A percentile compares a stretch with the other conserved stretches of the same genome.
Evolutionary conservation across 2,888 invertebrate genomes (phyloP).

Genomic region (Cartodere bifasciata): DNA sequence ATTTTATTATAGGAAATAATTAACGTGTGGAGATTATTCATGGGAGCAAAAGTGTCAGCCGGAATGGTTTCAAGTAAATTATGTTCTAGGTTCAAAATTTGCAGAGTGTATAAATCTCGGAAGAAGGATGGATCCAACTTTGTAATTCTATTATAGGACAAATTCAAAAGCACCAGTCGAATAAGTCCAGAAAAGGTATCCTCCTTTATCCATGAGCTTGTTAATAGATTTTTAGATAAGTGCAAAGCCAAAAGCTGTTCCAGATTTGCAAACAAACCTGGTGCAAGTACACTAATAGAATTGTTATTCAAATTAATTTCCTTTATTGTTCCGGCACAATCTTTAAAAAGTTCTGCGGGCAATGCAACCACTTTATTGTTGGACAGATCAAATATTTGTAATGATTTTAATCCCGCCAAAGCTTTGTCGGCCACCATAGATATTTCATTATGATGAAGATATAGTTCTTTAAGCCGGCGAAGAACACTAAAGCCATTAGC

Average conservation of each 20-base stretch:
- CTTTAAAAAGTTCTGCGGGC: conserved; percentile 73
- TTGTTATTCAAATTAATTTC: conserved; percentile 87
- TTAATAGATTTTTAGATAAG: conserved; percentile 73
- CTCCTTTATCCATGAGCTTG: conserved; percentile 75
- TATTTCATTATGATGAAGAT: conserved; percentile 80
- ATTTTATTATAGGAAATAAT: conserved; percentile 78
- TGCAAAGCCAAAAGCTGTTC: conserved; percentile 71
- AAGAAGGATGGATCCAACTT: conserved; percentile 75
- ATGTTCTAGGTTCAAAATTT: conserved; percentile 73
- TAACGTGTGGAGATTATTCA: conserved; percentile 85
- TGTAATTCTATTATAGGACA: conserved; percentile 73
- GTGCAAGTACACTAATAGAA: conserved; percentile 74
- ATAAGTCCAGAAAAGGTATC: conserved; percentile 80
- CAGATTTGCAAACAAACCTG: conserved; percentile 74
- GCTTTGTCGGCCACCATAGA: conserved; percentile 79
- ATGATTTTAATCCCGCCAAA: conserved; percentile 62
- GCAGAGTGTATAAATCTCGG: conserved; percentile 72
- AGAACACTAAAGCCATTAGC: conserved; percentile 71
- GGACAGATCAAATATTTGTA: conserved; percentile 78
- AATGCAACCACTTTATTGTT: conserved; percentile 82
- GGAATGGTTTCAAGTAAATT: conserved; percentile 74
- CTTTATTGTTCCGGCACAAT: conserved; percentile 65
- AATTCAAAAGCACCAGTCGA: conserved; percentile 72
- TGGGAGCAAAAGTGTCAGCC: conserved; percentile 77
- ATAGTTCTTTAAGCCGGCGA: conserved; percentile 63